Evolutionary conservation across 2,113 vertebrate genomes (phyloP), one percentile per base, ranked within the genome.

Genomic region (Toxostoma redivivum): DNA sequence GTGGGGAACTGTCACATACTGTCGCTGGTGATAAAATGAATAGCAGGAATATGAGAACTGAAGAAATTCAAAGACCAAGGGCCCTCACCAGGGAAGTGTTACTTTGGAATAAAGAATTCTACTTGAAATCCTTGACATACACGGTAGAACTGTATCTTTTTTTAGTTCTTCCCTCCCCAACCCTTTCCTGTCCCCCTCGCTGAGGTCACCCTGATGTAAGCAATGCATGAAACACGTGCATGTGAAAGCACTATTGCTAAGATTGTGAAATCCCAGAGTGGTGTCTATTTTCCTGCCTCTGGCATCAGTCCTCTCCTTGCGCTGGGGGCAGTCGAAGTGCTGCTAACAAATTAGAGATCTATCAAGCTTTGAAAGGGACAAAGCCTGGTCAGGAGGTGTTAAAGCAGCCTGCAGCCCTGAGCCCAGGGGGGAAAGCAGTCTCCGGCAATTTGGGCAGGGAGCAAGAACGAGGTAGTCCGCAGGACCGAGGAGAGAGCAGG

Each of bases 181-280:
- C 15, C 50, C 42, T 88, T 70, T 19, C 9, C 40, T 62, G 44
- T 48, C 17, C 15, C 22, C 2, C 15, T 77, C 2, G 4, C 58
- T 48, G 70, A 50, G 23, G 42, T 76, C 56, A 79, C 44, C 25
- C 51, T 37, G 56, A 15, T 38, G 45, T 44, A 37, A n/a, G 16
- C 1, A 0, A 20, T 47, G n/a, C 23, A 35, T 8, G 30, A 5
- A 5, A 35, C 11, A 79, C 1, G 17, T 15, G 62, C 42, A 8
- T 11, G 23, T 21, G 45, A 57, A 80, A 77, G 35, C 2, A 0
- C 14, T 71, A 2, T 51, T 35, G 15, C 19, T 24, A 10, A 10
- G 3, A 33, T 22, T 24, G 15, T 24, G 69, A 47, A 78, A 84
- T 38, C 69, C 40, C 67, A 38, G 37, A 45, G 38, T 2, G 4